Evolutionary conservation across 1,140 invertebrate genomes (phyloP).

Genomic region (Steinernema feltiae): DNA sequence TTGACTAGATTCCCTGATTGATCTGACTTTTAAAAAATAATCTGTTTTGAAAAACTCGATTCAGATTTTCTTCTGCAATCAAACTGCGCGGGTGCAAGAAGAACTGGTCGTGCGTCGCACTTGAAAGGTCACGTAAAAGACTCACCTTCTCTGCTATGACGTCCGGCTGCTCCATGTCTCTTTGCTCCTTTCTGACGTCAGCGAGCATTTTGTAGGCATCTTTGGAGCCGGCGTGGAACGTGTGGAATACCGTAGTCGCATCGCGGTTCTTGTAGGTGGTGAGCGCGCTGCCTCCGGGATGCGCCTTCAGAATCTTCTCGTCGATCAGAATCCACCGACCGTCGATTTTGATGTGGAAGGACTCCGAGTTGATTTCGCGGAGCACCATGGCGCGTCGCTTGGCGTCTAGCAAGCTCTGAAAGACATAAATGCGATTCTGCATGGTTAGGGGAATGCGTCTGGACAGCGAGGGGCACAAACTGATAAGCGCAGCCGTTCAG

Average conservation of each 20-base stretch:
- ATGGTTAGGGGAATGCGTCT: not conserved
- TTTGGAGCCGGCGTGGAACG: conserved; percentile 54
- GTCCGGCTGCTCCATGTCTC: conserved; percentile 25
- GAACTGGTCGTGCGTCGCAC: not conserved
- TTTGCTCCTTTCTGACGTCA: conserved; percentile 40
- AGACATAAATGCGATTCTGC: not conserved
- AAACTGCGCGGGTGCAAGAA: not conserved
- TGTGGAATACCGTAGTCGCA: conserved; percentile 55
- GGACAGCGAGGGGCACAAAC: not conserved
- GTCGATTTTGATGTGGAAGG: conserved; percentile 51
- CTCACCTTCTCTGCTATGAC: conserved; percentile 24
- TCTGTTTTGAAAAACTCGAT: no score
- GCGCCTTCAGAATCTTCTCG: conserved; percentile 41
- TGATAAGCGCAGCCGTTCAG: not conserved
- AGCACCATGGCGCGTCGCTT: conserved; percentile 36
- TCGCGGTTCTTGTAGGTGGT: conserved; percentile 52
- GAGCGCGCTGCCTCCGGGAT: conserved; percentile 54
- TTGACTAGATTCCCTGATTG: no score
- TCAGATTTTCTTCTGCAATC: conserved; percentile 16
- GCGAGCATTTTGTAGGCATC: conserved; percentile 46
- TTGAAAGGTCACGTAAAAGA: not conserved
- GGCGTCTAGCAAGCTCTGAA: not conserved
- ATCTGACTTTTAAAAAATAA: no score
- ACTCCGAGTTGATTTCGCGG: conserved; percentile 30
- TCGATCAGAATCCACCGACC: conserved; percentile 52